phyloP scores from a whole-genome alignment of 2,113 vertebrate species.

The Morone chrysops region DNA sequence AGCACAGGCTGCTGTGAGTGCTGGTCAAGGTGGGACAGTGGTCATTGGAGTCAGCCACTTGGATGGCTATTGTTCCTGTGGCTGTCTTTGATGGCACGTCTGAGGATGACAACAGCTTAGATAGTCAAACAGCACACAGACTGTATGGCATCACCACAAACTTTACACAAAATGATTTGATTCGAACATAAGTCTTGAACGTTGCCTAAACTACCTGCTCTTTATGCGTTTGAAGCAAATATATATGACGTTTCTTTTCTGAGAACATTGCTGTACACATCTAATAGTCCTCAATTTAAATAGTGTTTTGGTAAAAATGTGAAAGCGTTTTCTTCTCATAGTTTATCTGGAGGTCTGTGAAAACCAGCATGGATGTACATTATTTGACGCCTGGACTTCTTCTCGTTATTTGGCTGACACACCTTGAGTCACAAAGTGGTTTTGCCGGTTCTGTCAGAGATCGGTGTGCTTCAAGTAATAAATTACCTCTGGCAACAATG shows the following conservation, averaged over 20 bases:
- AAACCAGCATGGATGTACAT: neutral
- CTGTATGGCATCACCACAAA: neutral
- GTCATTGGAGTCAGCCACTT: slow-evolving; percentile 84
- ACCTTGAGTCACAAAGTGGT: neutral
- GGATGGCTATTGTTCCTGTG: slow-evolving; percentile 89
- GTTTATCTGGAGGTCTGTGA: neutral
- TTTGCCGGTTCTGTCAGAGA: slow-evolving; percentile 31
- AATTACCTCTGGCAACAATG: neutral
- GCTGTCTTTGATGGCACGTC: slow-evolving; percentile 87
- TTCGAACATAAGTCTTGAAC: neutral
- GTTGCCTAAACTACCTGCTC: neutral
- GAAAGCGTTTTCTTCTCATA: neutral
- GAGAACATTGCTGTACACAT: neutral
- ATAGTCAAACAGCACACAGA: neutral
- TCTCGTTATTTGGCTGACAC: neutral
- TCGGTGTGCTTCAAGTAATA: neutral
- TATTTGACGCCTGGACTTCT: neutral
- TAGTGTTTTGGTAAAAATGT: neutral
- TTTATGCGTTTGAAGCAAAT: neutral
- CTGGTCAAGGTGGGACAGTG: slow-evolving; percentile 88
- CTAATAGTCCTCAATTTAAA: neutral
- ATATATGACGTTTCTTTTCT: neutral
- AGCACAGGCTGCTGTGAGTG: slow-evolving; percentile 81
- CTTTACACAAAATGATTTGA: neutral
- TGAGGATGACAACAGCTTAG: slow-evolving; percentile 59